Conservation (phyloP, 2,888 invertebrate genomes). For the Xestia xanthographa region DNA sequence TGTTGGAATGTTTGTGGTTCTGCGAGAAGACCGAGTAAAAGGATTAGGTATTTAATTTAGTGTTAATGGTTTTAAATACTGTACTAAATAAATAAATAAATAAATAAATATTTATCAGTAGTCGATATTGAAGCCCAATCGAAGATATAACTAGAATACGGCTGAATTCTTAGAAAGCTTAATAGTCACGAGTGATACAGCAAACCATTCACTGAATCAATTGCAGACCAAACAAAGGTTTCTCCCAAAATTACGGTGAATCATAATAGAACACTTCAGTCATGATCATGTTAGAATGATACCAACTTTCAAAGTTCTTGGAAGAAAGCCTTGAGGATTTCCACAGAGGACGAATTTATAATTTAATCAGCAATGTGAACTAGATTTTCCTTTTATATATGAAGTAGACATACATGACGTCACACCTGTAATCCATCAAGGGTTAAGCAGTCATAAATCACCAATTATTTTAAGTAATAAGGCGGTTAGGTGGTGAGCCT, state of each 20-base stretch:
- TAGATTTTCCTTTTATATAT: not conserved
- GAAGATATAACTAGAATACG: not conserved
- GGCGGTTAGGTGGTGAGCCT: not conserved
- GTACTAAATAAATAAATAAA: too few relatives aligned
- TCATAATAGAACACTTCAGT: not conserved
- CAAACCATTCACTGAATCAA: not conserved
- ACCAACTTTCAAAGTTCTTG: not conserved
- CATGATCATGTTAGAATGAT: not conserved
- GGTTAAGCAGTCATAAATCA: too few relatives aligned
- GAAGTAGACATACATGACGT: not conserved
- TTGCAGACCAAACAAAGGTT: not conserved
- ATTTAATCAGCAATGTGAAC: not conserved
- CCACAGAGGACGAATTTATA: not conserved
- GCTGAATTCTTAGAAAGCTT: not conserved
- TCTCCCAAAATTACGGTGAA: slow-evolving; percentile 18
- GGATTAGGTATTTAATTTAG: too few relatives aligned
- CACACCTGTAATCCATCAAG: not conserved
- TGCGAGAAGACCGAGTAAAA: too few relatives aligned
- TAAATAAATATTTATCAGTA: not conserved
- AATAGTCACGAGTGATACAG: not conserved
- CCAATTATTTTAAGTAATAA: not conserved
- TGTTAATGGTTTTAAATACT: too few relatives aligned
- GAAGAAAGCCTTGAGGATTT: not conserved
- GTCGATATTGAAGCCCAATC: not conserved
- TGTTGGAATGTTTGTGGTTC: too few relatives aligned